A percentile compares a stretch with the other conserved stretches of the same genome.
phyloP scores from a whole-genome alignment of 1,140 invertebrate species.

The Linepithema humile region DNA sequence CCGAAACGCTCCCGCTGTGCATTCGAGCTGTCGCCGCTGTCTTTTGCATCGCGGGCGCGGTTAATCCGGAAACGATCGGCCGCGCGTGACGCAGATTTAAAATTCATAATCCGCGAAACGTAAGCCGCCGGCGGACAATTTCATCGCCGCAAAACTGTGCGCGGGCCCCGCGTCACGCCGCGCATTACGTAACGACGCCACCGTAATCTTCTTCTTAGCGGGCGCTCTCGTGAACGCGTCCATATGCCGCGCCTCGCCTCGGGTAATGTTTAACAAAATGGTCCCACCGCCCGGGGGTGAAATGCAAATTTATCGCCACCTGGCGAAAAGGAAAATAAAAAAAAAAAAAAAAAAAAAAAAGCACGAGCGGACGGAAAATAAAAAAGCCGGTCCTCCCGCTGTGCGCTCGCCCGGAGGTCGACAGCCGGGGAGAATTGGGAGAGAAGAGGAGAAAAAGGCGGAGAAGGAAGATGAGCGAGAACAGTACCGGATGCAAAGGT shows the following conservation, averaged over 20 bases:
- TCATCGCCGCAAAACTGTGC: background rate
- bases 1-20: constrained; percentile 30
- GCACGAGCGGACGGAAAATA: constrained; percentile 22
- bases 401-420: constrained; percentile 37
- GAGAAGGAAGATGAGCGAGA: constrained; percentile 7
- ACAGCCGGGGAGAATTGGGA: constrained; percentile 29
- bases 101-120: constrained; percentile 43
- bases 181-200: constrained; percentile 23
- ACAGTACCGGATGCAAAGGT: constrained; percentile 8
- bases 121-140: constrained; percentile 35
- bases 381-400: constrained; percentile 35
- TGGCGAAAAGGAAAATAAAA: constrained; percentile 58
- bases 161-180: background rate
- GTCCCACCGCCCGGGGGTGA: constrained; percentile 59
- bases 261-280: constrained; percentile 77
- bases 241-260: constrained; percentile 61
- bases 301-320: constrained; percentile 77
- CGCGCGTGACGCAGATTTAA: constrained; percentile 35
- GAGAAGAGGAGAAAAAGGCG: constrained; percentile 9
- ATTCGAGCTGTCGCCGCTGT: background rate
- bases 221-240: constrained; percentile 56
- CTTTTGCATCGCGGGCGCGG: background rate
- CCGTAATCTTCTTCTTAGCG: constrained; percentile 60
- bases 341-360: constrained; percentile 11
- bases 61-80: constrained; percentile 19